phyloP scores from a whole-genome alignment of 2,797 vertebrate genomes.

The Sparidentex hasta region DNA sequence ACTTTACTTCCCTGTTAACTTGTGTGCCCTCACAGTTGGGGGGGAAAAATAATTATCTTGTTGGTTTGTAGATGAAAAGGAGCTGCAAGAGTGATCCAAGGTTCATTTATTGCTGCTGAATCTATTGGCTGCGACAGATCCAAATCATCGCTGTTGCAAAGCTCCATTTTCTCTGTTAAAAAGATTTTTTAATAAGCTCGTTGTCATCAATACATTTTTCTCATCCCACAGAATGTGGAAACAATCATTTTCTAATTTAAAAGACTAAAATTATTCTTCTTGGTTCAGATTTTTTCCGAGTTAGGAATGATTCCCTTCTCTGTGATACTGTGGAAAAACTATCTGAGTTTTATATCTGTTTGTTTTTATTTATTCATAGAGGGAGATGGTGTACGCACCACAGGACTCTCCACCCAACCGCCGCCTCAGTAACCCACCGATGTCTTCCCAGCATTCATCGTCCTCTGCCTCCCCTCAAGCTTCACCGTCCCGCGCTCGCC shows the following conservation, averaged over 20 bases:
- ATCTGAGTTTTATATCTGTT: background rate
- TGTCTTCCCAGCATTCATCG: slow-evolving; percentile 81
- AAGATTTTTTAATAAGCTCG: background rate
- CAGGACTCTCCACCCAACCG: slow-evolving; percentile 94
- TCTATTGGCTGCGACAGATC: background rate
- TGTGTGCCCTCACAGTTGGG: background rate
- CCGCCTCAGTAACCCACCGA: slow-evolving; percentile 91
- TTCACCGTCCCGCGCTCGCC: slow-evolving; percentile 92
- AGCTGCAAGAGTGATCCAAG: background rate
- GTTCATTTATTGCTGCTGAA: background rate
- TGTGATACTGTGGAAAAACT: background rate
- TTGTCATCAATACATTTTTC: background rate
- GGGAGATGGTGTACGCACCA: slow-evolving; percentile 96
- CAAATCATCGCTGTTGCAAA: background rate
- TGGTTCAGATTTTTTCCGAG: no score
- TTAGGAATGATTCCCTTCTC: background rate
- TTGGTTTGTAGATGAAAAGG: slow-evolving; percentile 6
- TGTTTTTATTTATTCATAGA: slow-evolving; percentile 74
- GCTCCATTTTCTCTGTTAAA: background rate
- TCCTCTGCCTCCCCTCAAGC: slow-evolving; percentile 89
- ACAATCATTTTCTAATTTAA: background rate
- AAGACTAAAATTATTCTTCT: background rate
- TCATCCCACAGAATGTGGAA: background rate
- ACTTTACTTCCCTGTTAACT: background rate
- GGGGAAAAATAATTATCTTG: background rate